Conservation (phyloP, 2,888 invertebrate genomes). For the Archaeoteleia sp. region DNA sequence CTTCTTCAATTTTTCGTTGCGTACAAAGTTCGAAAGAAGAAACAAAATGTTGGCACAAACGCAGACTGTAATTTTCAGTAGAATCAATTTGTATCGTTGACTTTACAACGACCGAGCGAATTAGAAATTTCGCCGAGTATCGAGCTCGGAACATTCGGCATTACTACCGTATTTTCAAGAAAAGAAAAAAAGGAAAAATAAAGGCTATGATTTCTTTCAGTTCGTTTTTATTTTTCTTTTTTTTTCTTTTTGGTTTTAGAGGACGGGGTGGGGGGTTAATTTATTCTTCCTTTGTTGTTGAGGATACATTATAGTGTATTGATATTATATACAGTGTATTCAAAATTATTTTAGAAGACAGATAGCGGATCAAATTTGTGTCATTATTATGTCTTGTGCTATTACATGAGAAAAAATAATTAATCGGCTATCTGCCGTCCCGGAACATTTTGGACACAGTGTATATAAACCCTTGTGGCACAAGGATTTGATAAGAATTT, state of each 20-base stretch:
- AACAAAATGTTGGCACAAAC: not conserved
- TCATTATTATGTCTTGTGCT: no score
- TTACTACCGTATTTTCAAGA: not conserved
- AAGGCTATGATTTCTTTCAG: no score
- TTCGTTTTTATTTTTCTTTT: not conserved
- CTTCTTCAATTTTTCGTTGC: no score
- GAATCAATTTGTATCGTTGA: constrained; percentile 20
- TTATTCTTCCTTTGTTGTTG: not conserved
- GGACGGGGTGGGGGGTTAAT: no score
- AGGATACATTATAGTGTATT: not conserved
- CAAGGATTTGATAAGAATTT: constrained; percentile 12
- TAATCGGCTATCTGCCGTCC: no score
- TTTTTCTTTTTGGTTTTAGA: no score
- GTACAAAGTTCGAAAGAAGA: no score
- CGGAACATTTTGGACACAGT: no score
- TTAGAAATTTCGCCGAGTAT: no score
- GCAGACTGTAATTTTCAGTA: constrained; percentile 23
- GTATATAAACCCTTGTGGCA: not conserved
- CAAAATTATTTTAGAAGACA: no score
- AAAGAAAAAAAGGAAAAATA: not conserved
- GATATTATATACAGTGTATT: not conserved
- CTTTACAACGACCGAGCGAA: constrained; percentile 1
- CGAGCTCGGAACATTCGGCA: not conserved
- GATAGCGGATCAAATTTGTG: no score
- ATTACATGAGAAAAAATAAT: no score